Evolutionary conservation across 2,113 vertebrate species (phyloP).

Genomic region (Tauraco erythrolophus): DNA sequence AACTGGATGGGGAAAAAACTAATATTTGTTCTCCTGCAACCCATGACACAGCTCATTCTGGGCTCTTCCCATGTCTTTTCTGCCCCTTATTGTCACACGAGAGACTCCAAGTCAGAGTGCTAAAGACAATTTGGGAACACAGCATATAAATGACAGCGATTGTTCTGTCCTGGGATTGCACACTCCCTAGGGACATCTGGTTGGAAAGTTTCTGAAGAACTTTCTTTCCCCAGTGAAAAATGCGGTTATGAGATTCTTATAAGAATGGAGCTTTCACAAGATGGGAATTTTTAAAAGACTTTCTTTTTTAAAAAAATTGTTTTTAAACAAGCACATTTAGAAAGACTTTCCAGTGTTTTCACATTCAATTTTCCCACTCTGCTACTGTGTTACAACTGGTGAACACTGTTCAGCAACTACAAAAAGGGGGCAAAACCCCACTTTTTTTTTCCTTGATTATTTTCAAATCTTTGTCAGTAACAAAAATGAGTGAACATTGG

Average conservation of each 20-base stretch:
- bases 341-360: neutral
- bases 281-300: neutral
- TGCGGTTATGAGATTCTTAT: neutral
- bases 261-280: neutral
- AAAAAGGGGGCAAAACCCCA: fast-evolving
- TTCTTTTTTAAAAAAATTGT: neutral
- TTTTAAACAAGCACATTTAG: neutral
- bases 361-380: neutral
- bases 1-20: neutral
- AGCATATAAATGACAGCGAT: neutral
- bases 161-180: neutral
- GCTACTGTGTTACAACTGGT: neutral
- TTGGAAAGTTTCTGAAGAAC: neutral
- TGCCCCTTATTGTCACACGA: neutral
- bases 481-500: fast-evolving
- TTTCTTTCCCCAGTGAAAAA: constrained; percentile 18
- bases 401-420: neutral
- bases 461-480: neutral
- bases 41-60: neutral
- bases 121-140: neutral
- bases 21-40: neutral
- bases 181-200: neutral
- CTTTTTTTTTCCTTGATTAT: neutral
- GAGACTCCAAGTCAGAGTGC: neutral
- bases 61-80: neutral